Conservation (phyloP, 2,113 vertebrate genomes). For the Columba janthina region DNA sequence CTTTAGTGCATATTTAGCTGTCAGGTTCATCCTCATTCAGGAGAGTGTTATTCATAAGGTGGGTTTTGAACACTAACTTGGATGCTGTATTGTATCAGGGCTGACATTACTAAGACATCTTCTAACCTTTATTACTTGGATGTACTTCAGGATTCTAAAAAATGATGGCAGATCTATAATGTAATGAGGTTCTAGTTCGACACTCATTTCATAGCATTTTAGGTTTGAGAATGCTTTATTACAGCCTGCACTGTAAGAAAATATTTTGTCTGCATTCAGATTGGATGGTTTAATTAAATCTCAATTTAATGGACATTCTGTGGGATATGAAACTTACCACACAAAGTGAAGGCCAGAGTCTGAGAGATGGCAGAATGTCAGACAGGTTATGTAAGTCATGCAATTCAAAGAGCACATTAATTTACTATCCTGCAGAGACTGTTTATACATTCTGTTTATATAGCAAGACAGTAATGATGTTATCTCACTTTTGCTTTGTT, state of each 20-base stretch:
- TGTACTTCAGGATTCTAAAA: neutral
- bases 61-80: neutral
- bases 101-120: neutral
- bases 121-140: neutral
- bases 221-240: neutral
- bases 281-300: neutral
- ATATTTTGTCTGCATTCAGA: neutral
- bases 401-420: neutral
- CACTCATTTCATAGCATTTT: neutral
- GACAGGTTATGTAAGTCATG: constrained; percentile 1
- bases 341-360: neutral
- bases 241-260: neutral
- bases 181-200: neutral
- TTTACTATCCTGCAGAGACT: neutral
- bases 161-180: neutral
- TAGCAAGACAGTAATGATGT: constrained; percentile 32
- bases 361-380: constrained; percentile 32
- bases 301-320: neutral
- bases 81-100: neutral
- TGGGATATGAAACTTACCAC: neutral
- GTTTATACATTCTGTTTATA: constrained; percentile 41
- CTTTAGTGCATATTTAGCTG: neutral
- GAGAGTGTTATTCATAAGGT: neutral
- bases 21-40: neutral
- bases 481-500: constrained; percentile 41